phyloP scores from a whole-genome alignment of 1,140 invertebrate genomes.

The Drosophila auraria region DNA sequence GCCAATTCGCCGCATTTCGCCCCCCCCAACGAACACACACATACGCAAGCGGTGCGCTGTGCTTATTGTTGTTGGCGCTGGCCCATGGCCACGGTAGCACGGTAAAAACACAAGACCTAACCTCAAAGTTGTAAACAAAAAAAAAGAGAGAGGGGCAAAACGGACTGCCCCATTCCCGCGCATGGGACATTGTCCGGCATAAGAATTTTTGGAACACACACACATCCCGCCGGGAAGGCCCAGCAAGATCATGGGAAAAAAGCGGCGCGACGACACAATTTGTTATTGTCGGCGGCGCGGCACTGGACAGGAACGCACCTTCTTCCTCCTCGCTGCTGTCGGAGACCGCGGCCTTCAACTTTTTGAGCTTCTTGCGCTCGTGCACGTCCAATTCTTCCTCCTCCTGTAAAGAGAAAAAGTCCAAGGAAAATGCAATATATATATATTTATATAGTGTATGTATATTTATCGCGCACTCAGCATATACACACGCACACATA shows the following conservation, averaged over 20 bases:
- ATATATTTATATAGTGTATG: slow-evolving; percentile 4
- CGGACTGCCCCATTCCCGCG: slow-evolving; percentile 1
- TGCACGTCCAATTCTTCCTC: slow-evolving; percentile 88
- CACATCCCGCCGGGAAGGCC: background rate
- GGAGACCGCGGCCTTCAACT: slow-evolving; percentile 87
- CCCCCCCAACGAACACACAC: slow-evolving; percentile 1
- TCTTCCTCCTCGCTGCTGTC: slow-evolving; percentile 88
- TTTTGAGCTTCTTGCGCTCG: slow-evolving; percentile 89
- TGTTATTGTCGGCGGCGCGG: slow-evolving; percentile 21
- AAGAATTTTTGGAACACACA: background rate
- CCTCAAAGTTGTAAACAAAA: slow-evolving; percentile 75
- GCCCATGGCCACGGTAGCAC: slow-evolving; percentile 30
- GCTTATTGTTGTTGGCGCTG: slow-evolving; percentile 5
- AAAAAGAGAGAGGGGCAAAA: background rate
- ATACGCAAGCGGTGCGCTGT: background rate
- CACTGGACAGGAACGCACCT: slow-evolving; percentile 75
- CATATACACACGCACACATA: slow-evolving; percentile 25
- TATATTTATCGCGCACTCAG: slow-evolving; percentile 9
- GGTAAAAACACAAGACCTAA: slow-evolving; percentile 58
- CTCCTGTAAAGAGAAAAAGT: slow-evolving; percentile 80
- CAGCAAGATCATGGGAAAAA: background rate
- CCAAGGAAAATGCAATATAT: slow-evolving; percentile 43
- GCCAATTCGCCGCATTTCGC: slow-evolving; percentile 14
- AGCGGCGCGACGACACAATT: background rate
- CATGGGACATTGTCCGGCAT: background rate